Percentiles rank a stretch among this genome's conserved stretches.
Evolutionary conservation across 1,140 invertebrate species (phyloP).

Genomic region (Cheumatopsyche charites): DNA sequence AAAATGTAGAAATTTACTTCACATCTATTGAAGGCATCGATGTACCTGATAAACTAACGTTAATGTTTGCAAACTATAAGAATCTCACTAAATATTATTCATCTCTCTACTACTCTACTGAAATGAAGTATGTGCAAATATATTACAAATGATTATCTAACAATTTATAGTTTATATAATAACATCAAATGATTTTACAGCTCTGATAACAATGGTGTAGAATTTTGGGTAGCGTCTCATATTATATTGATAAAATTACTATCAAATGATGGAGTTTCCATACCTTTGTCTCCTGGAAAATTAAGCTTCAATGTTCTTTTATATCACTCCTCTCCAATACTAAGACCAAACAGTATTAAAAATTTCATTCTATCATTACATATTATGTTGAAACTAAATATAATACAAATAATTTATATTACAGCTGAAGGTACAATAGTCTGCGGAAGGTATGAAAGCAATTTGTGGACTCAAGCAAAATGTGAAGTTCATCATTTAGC

Average conservation of each 20-base stretch:
- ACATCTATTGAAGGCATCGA: constrained; percentile 3
- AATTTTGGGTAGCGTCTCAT: constrained; percentile 69
- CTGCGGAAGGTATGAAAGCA: constrained; percentile 40
- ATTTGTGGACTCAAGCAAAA: constrained; percentile 31
- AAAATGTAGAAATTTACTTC: constrained; percentile 40
- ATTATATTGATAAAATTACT: constrained; percentile 62
- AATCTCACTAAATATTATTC: constrained; percentile 61
- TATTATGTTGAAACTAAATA: not conserved
- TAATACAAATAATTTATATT: no score
- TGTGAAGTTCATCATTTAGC: constrained; percentile 28
- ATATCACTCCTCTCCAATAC: constrained; percentile 47
- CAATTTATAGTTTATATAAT: constrained; percentile 11
- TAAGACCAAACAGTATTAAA: constrained; percentile 42
- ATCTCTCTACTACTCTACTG: constrained; percentile 46
- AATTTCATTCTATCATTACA: constrained; percentile 12
- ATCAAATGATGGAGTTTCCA: constrained; percentile 46
- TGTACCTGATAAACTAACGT: constrained; percentile 34
- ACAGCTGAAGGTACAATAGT: constrained; percentile 42
- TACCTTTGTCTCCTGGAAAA: constrained; percentile 49
- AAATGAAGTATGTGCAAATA: constrained; percentile 45
- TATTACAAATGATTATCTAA: constrained; percentile 1
- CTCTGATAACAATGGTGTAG: constrained; percentile 69
- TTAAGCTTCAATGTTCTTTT: constrained; percentile 52
- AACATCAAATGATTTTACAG: constrained; percentile 34
- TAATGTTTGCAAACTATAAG: constrained; percentile 58